A percentile compares a stretch with the other conserved stretches of the same genome.
These are phyloP conservation scores for Ptychobarbus kaznakovi DNA, from an alignment of 2,797 vertebrate species.

Conservation along the genomic window DNA sequence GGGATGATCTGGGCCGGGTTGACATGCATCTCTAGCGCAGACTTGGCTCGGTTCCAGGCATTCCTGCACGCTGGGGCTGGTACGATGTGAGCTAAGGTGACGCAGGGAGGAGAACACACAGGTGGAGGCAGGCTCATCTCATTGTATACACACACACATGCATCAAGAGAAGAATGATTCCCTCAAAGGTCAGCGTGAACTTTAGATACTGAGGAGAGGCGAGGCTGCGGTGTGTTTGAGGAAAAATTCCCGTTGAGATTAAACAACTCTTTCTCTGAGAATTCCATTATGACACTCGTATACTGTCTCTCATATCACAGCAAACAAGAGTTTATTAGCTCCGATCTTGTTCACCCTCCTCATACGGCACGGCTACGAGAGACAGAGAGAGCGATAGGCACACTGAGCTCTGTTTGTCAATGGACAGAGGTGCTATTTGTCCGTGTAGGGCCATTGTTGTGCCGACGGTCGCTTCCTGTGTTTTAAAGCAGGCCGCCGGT, in stretches of 20 bases:
- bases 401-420: slow-evolving; percentile 46
- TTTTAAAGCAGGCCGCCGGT: slow-evolving; percentile 70
- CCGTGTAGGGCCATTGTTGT: slow-evolving; percentile 60
- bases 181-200: slow-evolving; percentile 79
- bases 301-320: slow-evolving; percentile 44
- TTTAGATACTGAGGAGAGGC: slow-evolving; percentile 75
- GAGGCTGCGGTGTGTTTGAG: slow-evolving; percentile 72
- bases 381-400: slow-evolving; percentile 2
- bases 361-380: background rate
- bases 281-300: slow-evolving; percentile 52
- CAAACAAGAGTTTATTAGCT: slow-evolving; percentile 59
- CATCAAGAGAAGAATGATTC: slow-evolving; percentile 79
- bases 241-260: slow-evolving; percentile 58
- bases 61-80: slow-evolving; percentile 64
- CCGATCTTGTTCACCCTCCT: background rate
- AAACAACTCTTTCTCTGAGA: slow-evolving; percentile 45
- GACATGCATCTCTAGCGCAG: slow-evolving; percentile 40
- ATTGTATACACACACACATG: slow-evolving; percentile 55
- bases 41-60: slow-evolving; percentile 55
- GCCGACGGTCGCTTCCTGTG: slow-evolving; percentile 65
- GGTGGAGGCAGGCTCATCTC: slow-evolving; percentile 51
- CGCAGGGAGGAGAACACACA: slow-evolving; percentile 54
- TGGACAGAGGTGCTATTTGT: slow-evolving; percentile 54
- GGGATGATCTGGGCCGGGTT: slow-evolving; percentile 43
- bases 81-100: slow-evolving; percentile 62